A percentile compares a stretch with the other conserved stretches of the same genome.
phyloP scores from a whole-genome alignment of 2,113 vertebrate species.

The Esox niger region DNA sequence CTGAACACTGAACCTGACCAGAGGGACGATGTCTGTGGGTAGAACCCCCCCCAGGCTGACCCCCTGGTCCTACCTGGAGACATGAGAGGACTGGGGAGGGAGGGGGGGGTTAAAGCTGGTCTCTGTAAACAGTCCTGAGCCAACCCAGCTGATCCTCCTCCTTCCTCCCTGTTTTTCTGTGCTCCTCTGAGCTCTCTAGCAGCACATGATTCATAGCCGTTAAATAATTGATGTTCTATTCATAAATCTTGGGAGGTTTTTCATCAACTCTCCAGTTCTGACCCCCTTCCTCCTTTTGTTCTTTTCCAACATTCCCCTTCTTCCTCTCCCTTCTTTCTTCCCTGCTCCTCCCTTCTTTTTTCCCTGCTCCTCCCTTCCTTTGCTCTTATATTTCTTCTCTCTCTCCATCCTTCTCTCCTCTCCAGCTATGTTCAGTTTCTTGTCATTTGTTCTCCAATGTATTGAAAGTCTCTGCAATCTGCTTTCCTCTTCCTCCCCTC shows the following conservation, averaged over 20 bases:
- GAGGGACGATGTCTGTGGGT: no score
- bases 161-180: not conserved
- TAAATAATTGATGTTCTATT: conserved; percentile 60
- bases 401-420: not conserved
- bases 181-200: conserved; percentile 31
- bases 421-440: not conserved
- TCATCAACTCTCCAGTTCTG: conserved; percentile 18
- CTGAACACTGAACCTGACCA: not conserved
- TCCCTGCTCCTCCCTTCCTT: no score
- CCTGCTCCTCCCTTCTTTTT: not conserved
- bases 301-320: not conserved
- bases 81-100: no score
- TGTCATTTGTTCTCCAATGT: not conserved
- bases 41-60: no score
- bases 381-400: not conserved
- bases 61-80: no score
- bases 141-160: not conserved
- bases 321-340: no score
- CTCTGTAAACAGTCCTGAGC: not conserved
- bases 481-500: not conserved
- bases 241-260: conserved; percentile 43
- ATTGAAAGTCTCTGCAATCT: no score
- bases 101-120: not conserved
- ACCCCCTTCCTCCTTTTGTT: not conserved
- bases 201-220: conserved; percentile 59